phyloP scores from a whole-genome alignment of 2,113 vertebrate species.

The Pogona vitticeps region DNA sequence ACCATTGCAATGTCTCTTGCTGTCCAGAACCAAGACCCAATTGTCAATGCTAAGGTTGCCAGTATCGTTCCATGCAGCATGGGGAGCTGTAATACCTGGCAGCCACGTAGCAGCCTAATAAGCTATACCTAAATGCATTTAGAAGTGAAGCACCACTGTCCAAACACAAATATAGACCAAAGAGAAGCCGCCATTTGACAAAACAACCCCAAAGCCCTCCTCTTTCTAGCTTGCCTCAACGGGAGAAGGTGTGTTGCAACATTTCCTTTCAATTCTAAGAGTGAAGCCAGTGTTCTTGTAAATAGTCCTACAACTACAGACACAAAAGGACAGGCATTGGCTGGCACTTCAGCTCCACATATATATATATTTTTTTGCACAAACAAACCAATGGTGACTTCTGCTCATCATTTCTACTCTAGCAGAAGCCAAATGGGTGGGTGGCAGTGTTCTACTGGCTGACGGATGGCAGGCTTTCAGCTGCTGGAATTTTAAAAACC shows the following conservation, averaged over 20 bases:
- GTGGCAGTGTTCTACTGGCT: conserved; percentile 63
- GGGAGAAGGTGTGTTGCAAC: neutral
- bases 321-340: conserved; percentile 22
- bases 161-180: neutral
- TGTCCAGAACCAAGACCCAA: neutral
- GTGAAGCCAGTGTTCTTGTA: neutral
- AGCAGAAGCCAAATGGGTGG: conserved; percentile 49
- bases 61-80: neutral
- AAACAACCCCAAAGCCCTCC: neutral
- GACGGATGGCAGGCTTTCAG: conserved; percentile 62
- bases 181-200: neutral
- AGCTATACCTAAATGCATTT: neutral
- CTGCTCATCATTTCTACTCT: conserved; percentile 56
- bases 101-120: neutral
- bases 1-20: neutral
- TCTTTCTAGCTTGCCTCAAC: neutral
- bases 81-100: neutral
- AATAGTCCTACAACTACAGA: conserved; percentile 2
- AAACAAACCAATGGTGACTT: conserved; percentile 67
- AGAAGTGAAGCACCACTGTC: neutral
- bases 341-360: conserved; percentile 47
- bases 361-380: conserved; percentile 70
- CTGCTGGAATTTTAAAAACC: conserved; percentile 67
- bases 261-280: conserved; percentile 23
- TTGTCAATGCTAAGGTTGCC: neutral